Evolutionary conservation across 1,140 invertebrate species (phyloP), one percentile per base, ranked within the genome.

Genomic region (Hyles euphorbiae): DNA sequence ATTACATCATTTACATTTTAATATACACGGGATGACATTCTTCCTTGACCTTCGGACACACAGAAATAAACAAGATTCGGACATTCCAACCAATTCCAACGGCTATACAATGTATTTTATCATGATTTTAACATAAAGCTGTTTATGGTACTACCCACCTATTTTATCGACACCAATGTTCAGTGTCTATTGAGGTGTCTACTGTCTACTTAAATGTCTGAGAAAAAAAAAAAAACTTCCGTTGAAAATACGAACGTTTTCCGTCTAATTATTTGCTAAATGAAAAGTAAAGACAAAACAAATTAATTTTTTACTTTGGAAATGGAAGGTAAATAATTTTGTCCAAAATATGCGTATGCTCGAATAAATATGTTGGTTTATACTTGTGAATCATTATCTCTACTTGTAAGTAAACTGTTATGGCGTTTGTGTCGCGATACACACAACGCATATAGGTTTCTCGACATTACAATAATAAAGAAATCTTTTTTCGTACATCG

Each of bases 391-490:
- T 62, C 56, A 69, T 53, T 78, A 76, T 72, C 72, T 56, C 67
- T 62, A 70, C 64, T 78, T 67, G 74, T 81, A 86, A 47, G 46
- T 47, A 33, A 86, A 86, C 83, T 88, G 83, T 88, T 87, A 88
- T 87, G 86, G 86, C 86, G 86, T 88, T 88, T 87, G 81, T 86
- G 75, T 86, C 60, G 54, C 53, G 53, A 56, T 76, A 72, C 81
- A 88, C 81, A 88, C 86, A 86, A 88, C 83, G 83, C 83, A 86
- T 81, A 87, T 80, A 77, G 71, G 62, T 74, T 74, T 80, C 69
- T 81, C 61, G 74, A 63, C 52, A 54, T 53, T 55, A 58, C 47
- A 70, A 61, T 60, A 58, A 48, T 44, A 43, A 67, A 71, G 65
- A 66, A 68, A 67, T 47, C 6, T 22, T n/a, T 56, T 65, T 48